These are phyloP conservation scores for Crossaster papposus DNA, from an alignment of 53 echinoderm and acorn worm species.

Conservation along the genomic window DNA sequence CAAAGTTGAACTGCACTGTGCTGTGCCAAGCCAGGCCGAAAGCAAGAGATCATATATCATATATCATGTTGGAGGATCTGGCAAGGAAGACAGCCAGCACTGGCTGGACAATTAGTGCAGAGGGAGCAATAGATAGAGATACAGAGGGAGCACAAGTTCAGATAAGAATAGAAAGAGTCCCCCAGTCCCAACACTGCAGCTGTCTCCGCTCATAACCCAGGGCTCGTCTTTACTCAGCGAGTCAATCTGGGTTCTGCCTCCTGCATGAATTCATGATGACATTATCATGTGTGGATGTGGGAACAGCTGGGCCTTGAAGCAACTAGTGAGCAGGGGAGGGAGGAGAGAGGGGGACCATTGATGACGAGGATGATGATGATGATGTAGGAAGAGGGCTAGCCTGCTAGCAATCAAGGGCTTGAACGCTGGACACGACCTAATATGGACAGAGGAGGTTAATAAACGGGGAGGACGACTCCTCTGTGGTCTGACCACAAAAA, in stretches of 20 bases:
- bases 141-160: constrained; percentile 17
- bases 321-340: not conserved
- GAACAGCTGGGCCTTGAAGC: not conserved
- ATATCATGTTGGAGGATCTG: not conserved
- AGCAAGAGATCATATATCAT: not conserved
- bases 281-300: not conserved
- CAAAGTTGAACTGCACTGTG: not conserved
- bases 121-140: no score
- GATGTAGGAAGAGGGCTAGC: not conserved
- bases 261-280: not conserved
- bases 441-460: constrained; percentile 29
- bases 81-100: not conserved
- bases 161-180: constrained; percentile 40
- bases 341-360: not conserved
- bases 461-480: not conserved
- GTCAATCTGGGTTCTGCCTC: not conserved
- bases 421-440: constrained; percentile 33
- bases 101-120: constrained; percentile 28
- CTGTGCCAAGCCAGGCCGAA: not conserved
- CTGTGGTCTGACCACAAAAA: not conserved
- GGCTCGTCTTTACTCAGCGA: not conserved
- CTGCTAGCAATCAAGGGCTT: constrained; percentile 1
- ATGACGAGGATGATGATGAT: no score
- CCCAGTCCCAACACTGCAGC: constrained; percentile 5
- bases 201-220: constrained; percentile 20